A percentile compares a stretch with the other conserved stretches of the same genome.
phyloP scores from a whole-genome alignment of 2,888 invertebrate species.

The Galerucella nymphaeae region DNA sequence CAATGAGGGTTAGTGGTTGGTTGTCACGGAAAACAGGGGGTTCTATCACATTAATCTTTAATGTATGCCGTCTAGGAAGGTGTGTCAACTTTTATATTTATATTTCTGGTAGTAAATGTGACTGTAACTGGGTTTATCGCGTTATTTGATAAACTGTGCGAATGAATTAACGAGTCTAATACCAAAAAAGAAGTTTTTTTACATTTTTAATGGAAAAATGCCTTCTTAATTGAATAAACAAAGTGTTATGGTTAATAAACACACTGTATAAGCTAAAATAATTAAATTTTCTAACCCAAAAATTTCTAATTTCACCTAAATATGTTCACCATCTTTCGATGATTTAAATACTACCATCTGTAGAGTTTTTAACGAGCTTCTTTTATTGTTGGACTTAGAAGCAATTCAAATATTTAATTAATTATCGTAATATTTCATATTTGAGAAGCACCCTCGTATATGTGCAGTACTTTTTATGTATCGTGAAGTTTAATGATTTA shows the following conservation, averaged over 20 bases:
- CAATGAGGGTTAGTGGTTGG: conserved; percentile 1
- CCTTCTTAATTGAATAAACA: too few relatives aligned
- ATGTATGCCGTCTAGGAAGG: conserved; percentile 47
- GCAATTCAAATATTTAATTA: too few relatives aligned
- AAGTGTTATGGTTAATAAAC: background rate
- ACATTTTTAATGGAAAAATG: too few relatives aligned
- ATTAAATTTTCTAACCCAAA: background rate
- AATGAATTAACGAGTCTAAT: background rate
- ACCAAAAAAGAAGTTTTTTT: too few relatives aligned
- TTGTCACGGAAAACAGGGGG: conserved; percentile 34
- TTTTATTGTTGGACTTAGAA: background rate
- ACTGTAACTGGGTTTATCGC: conserved; percentile 24
- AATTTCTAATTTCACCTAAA: background rate
- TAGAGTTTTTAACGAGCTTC: background rate
- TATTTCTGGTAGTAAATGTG: conserved; percentile 24
- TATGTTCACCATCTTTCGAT: background rate
- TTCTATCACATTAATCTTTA: conserved; percentile 48
- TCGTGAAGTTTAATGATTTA: too few relatives aligned
- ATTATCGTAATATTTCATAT: too few relatives aligned
- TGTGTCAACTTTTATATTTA: conserved; percentile 37
- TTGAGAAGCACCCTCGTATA: too few relatives aligned
- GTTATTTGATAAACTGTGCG: conserved; percentile 18
- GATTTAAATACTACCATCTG: background rate
- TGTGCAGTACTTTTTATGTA: too few relatives aligned
- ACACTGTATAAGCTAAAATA: background rate